phyloP scores from a whole-genome alignment of 1,140 invertebrate genomes.

The Pararge aegeria region DNA sequence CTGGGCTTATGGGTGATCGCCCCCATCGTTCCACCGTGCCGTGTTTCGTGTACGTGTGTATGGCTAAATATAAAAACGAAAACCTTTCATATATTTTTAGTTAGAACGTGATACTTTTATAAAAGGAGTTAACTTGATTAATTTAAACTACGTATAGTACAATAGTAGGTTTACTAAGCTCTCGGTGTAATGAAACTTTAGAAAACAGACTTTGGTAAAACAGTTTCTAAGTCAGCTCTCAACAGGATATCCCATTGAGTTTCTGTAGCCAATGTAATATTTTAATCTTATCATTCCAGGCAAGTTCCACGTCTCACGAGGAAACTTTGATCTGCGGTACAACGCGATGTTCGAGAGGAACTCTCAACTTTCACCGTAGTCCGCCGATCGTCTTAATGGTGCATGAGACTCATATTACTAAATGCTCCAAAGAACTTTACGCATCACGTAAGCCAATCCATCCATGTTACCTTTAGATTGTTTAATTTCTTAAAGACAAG shows the following conservation, averaged over 20 bases:
- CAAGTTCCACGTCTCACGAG: neutral
- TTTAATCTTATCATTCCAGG: constrained; percentile 2
- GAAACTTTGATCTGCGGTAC: constrained; percentile 5
- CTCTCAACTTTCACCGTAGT: neutral
- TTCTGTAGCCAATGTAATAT: constrained; percentile 2
- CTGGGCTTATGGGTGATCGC: neutral
- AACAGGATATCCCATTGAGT: neutral
- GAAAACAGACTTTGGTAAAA: neutral
- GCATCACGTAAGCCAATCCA: neutral
- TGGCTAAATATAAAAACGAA: too few species aligned
- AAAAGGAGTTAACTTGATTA: neutral
- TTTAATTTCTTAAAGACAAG: too few species aligned
- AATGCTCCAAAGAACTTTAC: neutral
- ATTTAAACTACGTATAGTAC: too few species aligned
- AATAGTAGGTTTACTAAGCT: too few species aligned
- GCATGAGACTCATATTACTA: neutral
- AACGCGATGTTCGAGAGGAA: neutral
- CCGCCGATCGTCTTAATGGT: neutral
- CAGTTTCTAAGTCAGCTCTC: neutral
- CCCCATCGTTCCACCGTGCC: neutral
- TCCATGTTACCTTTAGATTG: neutral
- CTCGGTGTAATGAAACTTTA: neutral
- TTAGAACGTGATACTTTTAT: too few species aligned
- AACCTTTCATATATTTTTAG: too few species aligned
- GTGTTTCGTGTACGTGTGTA: neutral